A percentile compares a stretch with the other conserved stretches of the same genome.
These are phyloP conservation scores for Rhizomys pruinosus DNA, from an alignment of 2,113 vertebrate species.

Conservation along the genomic window DNA sequence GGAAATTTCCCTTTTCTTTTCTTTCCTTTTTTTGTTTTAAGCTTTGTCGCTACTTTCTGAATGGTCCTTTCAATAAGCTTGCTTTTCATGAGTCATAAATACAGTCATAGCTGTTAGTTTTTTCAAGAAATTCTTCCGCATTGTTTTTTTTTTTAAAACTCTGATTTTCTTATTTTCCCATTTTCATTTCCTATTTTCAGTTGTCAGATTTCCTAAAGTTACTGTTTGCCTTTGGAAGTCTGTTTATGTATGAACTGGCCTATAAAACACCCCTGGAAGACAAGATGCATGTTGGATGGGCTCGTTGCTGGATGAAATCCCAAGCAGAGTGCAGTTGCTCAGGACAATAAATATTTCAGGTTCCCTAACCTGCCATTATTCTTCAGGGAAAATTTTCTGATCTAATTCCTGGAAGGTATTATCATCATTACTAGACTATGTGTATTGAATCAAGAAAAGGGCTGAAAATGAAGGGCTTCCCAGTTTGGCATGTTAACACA, in stretches of 20 bases:
- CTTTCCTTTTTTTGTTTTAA: not conserved
- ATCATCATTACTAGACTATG: not conserved
- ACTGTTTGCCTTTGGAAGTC: not conserved
- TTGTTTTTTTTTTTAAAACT: not conserved
- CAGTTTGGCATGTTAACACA: not conserved
- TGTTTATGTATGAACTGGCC: not conserved
- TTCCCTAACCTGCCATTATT: not conserved
- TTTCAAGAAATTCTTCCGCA: not conserved
- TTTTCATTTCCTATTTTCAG: constrained; percentile 27
- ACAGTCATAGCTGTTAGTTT: not conserved
- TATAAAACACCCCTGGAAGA: not conserved
- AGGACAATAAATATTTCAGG: not conserved
- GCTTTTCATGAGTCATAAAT: not conserved
- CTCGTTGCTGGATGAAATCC: not conserved
- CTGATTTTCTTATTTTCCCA: no score
- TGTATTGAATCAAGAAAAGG: not conserved
- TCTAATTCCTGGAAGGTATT: not conserved
- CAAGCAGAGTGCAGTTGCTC: not conserved
- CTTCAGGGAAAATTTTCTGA: not conserved
- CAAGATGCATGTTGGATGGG: not conserved
- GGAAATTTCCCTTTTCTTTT: not conserved
- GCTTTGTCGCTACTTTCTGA: not conserved
- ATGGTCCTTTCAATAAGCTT: constrained; percentile 1
- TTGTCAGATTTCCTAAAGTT: constrained; percentile 29
- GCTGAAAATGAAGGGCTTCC: not conserved